Evolutionary conservation across 2,797 vertebrate species (phyloP).

Genomic region (Muscicapa striata): DNA sequence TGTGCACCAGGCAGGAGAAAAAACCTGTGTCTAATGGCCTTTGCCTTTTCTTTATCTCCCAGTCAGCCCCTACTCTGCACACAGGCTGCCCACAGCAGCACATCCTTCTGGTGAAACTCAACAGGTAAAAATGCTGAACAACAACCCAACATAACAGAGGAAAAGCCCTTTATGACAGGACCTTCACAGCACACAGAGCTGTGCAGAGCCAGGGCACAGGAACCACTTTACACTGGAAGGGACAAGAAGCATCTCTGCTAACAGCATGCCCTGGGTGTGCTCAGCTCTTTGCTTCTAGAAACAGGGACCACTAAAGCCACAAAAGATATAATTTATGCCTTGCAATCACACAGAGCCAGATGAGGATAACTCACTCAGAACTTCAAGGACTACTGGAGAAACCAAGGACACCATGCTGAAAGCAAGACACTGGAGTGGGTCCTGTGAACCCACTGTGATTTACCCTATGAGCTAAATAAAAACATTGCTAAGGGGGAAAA

Average conservation of each 20-base stretch:
- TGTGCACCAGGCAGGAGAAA: not conserved
- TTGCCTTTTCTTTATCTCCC: not conserved
- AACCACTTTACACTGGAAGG: fast-evolving
- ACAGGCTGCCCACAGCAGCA: not conserved
- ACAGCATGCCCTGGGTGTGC: no score
- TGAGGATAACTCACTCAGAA: not conserved
- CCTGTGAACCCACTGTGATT: not conserved
- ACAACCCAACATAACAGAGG: fast-evolving
- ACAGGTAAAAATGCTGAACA: not conserved
- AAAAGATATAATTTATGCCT: not conserved
- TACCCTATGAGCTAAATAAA: conserved; percentile 20
- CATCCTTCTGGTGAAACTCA: not conserved
- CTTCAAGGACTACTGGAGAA: not conserved
- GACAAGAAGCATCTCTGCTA: not conserved
- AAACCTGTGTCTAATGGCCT: fast-evolving
- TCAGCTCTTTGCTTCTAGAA: not conserved
- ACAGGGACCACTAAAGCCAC: not conserved
- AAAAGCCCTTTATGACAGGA: not conserved
- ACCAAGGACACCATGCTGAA: not conserved
- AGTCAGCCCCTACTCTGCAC: not conserved
- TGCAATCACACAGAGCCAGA: not conserved
- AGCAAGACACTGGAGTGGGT: not conserved
- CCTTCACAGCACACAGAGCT: fast-evolving
- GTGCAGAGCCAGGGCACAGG: not conserved
- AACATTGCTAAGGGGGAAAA: not conserved